Evolutionary conservation across 2,797 vertebrate species (phyloP), one percentile per base, ranked within the genome.

Genomic region (Lophura swinhoii): DNA sequence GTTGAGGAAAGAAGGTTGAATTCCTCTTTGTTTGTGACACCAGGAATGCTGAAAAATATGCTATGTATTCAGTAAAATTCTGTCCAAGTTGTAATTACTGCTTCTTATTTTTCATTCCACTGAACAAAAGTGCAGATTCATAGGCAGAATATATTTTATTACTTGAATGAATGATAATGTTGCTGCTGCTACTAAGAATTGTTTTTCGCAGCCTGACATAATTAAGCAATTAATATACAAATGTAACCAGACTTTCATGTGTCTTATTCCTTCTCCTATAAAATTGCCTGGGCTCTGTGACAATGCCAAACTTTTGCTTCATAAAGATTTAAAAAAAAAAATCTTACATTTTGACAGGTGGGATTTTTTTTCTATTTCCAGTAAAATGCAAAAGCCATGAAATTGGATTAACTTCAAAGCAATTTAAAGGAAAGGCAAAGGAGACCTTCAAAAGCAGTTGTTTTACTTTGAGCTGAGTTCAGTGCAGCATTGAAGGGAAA

Each of bases 371-470:
- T 14, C 8, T 53, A 60, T 87, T 70, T 15, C 14, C 20, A 58
- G 10, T 18, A 14, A 67, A 82, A 91, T 8, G 4, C 10, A 1
- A 87, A 91, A 93, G 17, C 12, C 68, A 14, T 55, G 29, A 88
- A 88, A 87, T 58, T 41, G 86, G 33, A 81, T 88, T 86, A 75
- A 60, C 28, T 84, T 84, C 46, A 76, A 79, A 88, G 44, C 9
- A 60, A 69, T 76, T 84, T 84, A 58, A 84, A 33, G 23, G 78
- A 81, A 84, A 76, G 4, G 8, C 18, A 72, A 77, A 87, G 37
- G 4, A 58, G 14, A 49, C 10, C 6, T 70, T 12, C 29, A 26
- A 46, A 48, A 70, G 9, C 43, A 51, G 5, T 33, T 78, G 12
- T 33, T 88, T 90, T 73, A 49, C 21, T 84, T 73, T 73, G 15